phyloP scores from a whole-genome alignment of 2,888 invertebrate species.

The Cactoblastis cactorum region DNA sequence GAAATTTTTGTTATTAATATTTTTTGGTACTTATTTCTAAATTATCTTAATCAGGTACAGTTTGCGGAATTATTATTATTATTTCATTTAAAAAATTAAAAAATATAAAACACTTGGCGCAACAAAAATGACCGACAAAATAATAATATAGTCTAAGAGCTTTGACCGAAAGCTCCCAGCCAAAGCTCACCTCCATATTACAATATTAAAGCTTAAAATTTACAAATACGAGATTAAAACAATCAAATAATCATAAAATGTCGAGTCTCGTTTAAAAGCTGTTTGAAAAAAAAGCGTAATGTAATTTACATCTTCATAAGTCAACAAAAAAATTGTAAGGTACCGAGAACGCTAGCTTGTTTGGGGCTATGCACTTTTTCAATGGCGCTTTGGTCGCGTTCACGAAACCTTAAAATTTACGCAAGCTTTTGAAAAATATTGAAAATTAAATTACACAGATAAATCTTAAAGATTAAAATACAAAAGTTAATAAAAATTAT shows the following conservation, averaged over 20 bases:
- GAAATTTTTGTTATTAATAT: too few relatives aligned
- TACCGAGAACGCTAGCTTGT: slow-evolving; percentile 23
- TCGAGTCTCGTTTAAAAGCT: slow-evolving; percentile 11
- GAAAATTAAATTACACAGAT: not conserved
- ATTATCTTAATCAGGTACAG: too few relatives aligned
- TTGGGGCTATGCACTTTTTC: slow-evolving; percentile 36
- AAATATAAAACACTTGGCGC: too few relatives aligned
- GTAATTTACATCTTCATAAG: slow-evolving; percentile 13
- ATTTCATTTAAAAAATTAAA: too few relatives aligned
- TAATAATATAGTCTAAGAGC: not conserved
- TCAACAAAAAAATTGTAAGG: slow-evolving; percentile 14
- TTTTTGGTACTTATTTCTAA: too few relatives aligned
- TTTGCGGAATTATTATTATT: too few relatives aligned
- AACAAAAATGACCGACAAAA: too few relatives aligned
- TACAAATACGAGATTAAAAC: not conserved
- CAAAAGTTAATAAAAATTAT: not conserved
- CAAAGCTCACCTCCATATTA: not conserved
- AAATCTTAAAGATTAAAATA: not conserved
- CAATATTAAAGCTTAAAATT: not conserved
- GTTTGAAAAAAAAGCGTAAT: slow-evolving; percentile 11
- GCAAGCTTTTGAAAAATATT: slow-evolving; percentile 15
- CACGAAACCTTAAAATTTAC: slow-evolving; percentile 17
- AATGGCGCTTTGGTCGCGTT: slow-evolving; percentile 32
- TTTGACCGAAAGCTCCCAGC: not conserved
- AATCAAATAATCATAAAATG: slow-evolving; percentile 11